A percentile compares a stretch with the other conserved stretches of the same genome.
Evolutionary conservation across 2,113 vertebrate genomes (phyloP).

Genomic region (Rhinolophus ferrumequinum): DNA sequence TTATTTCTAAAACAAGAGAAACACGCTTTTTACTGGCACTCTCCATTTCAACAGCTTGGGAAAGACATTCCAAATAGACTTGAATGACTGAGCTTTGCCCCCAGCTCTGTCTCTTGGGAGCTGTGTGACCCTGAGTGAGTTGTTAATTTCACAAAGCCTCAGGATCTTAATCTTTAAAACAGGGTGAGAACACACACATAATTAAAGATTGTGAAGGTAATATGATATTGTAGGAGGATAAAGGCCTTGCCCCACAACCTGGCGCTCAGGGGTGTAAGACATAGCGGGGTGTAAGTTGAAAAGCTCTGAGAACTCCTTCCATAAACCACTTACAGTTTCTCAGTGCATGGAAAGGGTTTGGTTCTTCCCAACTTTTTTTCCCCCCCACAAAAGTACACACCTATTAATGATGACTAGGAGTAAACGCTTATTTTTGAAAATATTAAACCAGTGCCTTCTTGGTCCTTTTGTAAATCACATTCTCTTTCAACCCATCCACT

Average conservation of each 20-base stretch:
- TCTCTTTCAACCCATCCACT: background rate
- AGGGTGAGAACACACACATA: background rate
- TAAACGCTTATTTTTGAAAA: background rate
- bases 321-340: background rate
- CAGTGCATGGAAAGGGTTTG: background rate
- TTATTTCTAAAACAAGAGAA: conserved; percentile 22
- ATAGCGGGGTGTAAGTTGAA: background rate
- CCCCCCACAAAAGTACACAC: background rate
- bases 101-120: background rate
- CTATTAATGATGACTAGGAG: background rate
- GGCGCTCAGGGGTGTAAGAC: background rate
- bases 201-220: background rate
- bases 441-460: background rate
- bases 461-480: too few species aligned
- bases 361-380: background rate
- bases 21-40: background rate
- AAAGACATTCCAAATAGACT: background rate
- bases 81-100: background rate
- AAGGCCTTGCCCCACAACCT: background rate
- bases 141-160: background rate
- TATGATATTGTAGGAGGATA: background rate
- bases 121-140: background rate
- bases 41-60: background rate
- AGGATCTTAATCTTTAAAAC: background rate
- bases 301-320: background rate